Evolutionary conservation across 2,797 vertebrate genomes (phyloP).

Genomic region (Macrochelys suwanniensis): DNA sequence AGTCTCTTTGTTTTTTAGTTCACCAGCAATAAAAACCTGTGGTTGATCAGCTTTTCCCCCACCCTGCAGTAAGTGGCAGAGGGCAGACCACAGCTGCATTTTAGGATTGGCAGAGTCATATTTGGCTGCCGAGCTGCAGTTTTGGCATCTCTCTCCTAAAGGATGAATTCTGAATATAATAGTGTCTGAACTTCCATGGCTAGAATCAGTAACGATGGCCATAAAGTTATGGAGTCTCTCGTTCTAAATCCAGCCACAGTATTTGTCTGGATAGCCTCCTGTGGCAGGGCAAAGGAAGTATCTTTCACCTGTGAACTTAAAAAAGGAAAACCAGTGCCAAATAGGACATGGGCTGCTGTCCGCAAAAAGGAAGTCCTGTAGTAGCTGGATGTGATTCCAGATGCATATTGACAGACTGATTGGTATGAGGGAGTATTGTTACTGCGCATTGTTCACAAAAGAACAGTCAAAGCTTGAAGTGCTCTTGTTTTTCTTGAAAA

Average conservation of each 20-base stretch:
- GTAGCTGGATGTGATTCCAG: not conserved
- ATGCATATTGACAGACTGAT: not conserved
- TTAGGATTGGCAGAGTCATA: not conserved
- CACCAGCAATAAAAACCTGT: conserved; percentile 79
- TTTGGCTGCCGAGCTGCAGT: not conserved
- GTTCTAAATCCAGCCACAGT: not conserved
- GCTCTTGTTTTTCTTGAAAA: not conserved
- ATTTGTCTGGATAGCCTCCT: conserved; percentile 44
- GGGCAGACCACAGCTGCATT: not conserved
- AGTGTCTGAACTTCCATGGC: not conserved
- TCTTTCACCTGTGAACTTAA: conserved; percentile 59
- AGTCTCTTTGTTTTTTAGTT: conserved; percentile 42
- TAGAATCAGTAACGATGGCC: not conserved
- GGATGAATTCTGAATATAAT: conserved; percentile 13
- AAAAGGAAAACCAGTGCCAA: conserved; percentile 71
- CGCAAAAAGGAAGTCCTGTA: not conserved
- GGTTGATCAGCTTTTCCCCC: not conserved
- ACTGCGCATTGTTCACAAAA: not conserved
- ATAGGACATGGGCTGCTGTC: conserved; percentile 8
- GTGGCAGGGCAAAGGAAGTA: conserved; percentile 9
- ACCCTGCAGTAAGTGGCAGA: not conserved
- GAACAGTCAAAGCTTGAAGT: not conserved
- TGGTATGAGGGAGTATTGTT: conserved; percentile 18
- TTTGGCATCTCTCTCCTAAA: not conserved
- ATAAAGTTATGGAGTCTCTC: conserved; percentile 9